A percentile compares a stretch with the other conserved stretches of the same genome.
phyloP scores from a whole-genome alignment of 2,888 invertebrate species.

The Melipona beecheii region DNA sequence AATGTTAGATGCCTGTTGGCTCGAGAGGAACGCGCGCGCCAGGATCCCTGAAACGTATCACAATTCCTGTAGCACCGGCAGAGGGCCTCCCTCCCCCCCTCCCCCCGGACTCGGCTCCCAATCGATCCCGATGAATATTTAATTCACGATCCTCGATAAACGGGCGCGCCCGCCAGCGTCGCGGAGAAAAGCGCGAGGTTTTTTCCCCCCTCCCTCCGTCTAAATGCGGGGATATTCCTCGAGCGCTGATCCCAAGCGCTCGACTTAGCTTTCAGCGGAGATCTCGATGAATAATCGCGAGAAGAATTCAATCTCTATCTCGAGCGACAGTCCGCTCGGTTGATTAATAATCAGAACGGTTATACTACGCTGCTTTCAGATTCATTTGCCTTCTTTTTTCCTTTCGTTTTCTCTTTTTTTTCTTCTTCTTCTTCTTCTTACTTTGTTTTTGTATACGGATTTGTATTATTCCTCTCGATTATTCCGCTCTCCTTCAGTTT shows the following conservation, averaged over 20 bases:
- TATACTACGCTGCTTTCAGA: neutral
- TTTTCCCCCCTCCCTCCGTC: neutral
- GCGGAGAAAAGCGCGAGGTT: neutral
- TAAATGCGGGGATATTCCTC: neutral
- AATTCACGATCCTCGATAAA: conserved; percentile 38
- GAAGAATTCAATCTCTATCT: neutral
- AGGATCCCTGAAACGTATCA: conserved; percentile 2
- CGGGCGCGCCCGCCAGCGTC: neutral
- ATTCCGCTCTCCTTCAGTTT: too few species aligned
- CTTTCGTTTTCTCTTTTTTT: too few species aligned
- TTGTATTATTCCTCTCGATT: too few species aligned
- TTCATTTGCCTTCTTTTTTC: neutral
- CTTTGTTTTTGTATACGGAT: too few species aligned
- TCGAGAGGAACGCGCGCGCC: neutral
- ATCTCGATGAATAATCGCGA: neutral
- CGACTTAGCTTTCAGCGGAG: neutral
- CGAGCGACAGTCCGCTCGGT: neutral
- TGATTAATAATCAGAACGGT: neutral
- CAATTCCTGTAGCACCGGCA: neutral
- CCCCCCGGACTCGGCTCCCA: neutral
- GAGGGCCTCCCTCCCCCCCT: neutral
- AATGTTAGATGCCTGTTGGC: conserved; percentile 40
- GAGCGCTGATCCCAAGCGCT: neutral
- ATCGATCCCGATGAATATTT: conserved; percentile 51
- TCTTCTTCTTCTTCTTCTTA: too few species aligned